phyloP scores from a whole-genome alignment of 2,797 vertebrate genomes.

The Artibeus lituratus region DNA sequence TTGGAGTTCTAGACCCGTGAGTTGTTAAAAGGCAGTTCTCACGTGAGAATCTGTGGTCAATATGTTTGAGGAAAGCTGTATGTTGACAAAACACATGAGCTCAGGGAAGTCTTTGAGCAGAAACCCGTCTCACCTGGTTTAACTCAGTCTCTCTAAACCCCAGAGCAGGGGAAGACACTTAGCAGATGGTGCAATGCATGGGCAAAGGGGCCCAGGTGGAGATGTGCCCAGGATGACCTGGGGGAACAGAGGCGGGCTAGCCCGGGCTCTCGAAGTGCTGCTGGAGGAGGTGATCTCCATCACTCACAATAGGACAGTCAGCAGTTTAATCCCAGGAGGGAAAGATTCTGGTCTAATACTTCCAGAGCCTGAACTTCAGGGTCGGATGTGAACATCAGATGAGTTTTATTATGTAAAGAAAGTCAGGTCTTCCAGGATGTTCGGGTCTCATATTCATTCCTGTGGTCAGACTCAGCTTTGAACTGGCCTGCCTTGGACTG shows the following conservation, averaged over 20 bases:
- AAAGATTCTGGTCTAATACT: neutral
- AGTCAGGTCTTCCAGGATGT: neutral
- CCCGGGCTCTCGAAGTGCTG: neutral
- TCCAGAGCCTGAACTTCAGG: neutral
- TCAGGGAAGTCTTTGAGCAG: neutral
- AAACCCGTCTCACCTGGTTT: neutral
- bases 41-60: neutral
- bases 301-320: neutral
- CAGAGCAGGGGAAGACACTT: neutral
- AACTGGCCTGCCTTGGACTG: neutral
- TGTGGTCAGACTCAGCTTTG: neutral
- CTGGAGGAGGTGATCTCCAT: neutral
- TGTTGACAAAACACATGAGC: neutral
- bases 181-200: neutral
- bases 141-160: neutral
- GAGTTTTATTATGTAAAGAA: neutral
- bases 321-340: neutral
- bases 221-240: neutral
- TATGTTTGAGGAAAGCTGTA: neutral
- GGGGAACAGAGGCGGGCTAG: neutral
- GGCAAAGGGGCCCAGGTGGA: neutral
- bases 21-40: neutral
- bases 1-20: neutral
- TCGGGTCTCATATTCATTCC: neutral
- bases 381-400: neutral